Evolutionary conservation across 92 coral and sea anemone genomes (phyloP).

Genomic region (Porites lobata): DNA sequence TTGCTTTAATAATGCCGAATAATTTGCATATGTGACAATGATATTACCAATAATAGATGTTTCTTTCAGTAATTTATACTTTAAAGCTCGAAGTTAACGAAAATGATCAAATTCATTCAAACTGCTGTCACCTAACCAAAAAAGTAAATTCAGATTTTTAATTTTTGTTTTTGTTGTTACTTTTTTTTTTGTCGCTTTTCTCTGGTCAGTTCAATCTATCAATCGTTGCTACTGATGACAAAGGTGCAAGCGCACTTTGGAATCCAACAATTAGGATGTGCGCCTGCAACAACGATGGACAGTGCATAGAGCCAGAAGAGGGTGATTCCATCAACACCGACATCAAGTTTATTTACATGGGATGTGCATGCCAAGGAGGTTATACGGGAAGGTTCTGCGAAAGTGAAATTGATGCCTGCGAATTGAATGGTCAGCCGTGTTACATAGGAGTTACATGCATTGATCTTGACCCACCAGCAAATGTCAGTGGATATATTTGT

Average conservation of each 20-base stretch:
- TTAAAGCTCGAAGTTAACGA: too few relatives aligned
- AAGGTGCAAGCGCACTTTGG: slow-evolving; percentile 67
- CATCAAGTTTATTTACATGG: slow-evolving; percentile 71
- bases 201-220: slow-evolving; percentile 67
- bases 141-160: neutral
- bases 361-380: slow-evolving; percentile 75
- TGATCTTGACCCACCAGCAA: slow-evolving; percentile 73
- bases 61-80: too few relatives aligned
- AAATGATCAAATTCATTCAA: too few relatives aligned
- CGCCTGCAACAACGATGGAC: slow-evolving; percentile 76
- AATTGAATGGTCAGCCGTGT: slow-evolving; percentile 75
- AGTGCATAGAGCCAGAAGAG: slow-evolving; percentile 61
- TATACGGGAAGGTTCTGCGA: slow-evolving; percentile 78
- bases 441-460: slow-evolving; percentile 75
- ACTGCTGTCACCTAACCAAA: too few relatives aligned
- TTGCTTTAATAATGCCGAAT: too few relatives aligned
- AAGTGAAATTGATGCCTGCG: slow-evolving; percentile 75
- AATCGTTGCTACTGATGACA: slow-evolving; percentile 68
- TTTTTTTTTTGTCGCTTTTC: neutral
- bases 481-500: slow-evolving; percentile 66
- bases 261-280: slow-evolving; percentile 75
- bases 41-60: too few relatives aligned
- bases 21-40: too few relatives aligned
- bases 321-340: slow-evolving; percentile 38
- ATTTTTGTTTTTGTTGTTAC: neutral